phyloP scores from a whole-genome alignment of 1,140 invertebrate genomes.

The Rhysida immarginata region DNA sequence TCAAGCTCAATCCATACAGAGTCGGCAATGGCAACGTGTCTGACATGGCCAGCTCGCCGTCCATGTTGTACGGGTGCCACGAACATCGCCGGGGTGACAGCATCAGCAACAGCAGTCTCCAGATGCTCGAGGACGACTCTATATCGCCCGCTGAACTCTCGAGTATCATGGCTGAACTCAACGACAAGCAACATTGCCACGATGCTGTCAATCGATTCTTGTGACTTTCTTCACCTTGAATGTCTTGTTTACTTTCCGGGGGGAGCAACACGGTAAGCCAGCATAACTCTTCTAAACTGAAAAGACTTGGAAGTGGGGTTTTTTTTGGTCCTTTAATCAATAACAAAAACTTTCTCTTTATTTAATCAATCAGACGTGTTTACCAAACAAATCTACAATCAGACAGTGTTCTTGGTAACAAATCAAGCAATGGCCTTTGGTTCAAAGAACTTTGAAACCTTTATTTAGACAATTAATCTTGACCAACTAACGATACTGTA shows the following conservation, averaged over 20 bases:
- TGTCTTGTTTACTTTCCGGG: not conserved
- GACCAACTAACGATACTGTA: no score
- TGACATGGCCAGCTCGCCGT: not conserved
- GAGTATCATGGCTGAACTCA: not conserved
- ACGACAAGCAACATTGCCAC: constrained; percentile 5
- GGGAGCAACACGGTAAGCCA: not conserved
- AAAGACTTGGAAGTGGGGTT: not conserved
- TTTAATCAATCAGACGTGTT: no score
- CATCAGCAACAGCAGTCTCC: constrained; percentile 8
- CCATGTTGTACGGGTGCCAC: not conserved
- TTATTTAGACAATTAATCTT: no score
- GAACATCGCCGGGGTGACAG: not conserved
- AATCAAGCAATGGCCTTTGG: no score
- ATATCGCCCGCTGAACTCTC: not conserved
- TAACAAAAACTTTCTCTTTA: not conserved
- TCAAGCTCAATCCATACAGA: not conserved
- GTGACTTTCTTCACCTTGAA: not conserved
- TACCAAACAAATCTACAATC: no score
- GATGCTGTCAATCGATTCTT: not conserved
- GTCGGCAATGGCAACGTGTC: not conserved
- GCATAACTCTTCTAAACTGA: no score
- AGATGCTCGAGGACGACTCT: constrained; percentile 5
- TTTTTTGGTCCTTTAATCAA: not conserved
- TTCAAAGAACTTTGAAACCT: no score
- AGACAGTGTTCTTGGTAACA: no score